Evolutionary conservation across 2,888 invertebrate species (phyloP), one percentile per base, ranked within the genome.

Genomic region (Rhagonycha fulva): DNA sequence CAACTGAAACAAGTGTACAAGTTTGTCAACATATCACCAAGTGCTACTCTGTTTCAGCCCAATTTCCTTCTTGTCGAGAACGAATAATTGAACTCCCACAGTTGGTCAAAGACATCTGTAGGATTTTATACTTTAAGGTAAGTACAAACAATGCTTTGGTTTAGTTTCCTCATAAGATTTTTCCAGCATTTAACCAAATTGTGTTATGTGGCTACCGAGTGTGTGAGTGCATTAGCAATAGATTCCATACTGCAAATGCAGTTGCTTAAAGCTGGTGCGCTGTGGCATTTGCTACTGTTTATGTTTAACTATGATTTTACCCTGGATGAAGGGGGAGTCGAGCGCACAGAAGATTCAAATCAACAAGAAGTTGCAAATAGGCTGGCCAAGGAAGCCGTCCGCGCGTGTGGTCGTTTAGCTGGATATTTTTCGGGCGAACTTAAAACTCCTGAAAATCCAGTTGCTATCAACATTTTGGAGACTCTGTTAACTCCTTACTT

Each of bases 301-400:
- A 93, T 96, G 87, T 96, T 99, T 87, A 94, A 94, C 78, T 99
- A 98, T 87, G 99, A 99, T 89, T 99, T 95, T 88, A 99, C 99
- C 4, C 90, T 99, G 81, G 95, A 98, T 75, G 99, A 99, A 89
- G 96, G 98, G 70, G 99, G 98, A 0, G 95, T 98, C 0, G 94
- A 96, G 82, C 92, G 94, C 24, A 93, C 91, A 81, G 94, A 94
- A 83, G 94, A 95, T 70, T 92, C 94, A 4, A 98, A 98, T 87
- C 95, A 96, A 84, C 93, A 98, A 91, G 97, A 98, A 88, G 92
- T 96, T 23, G 93, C 96, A n/a, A 99, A 99, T 86, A 93, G 94
- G 82, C 89, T 99, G 81, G 98, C 99, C 0, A 95, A 96, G 86
- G 91, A 95, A 84, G 94, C 96, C 70, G 92, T 98, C 5, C 88